phyloP scores from a whole-genome alignment of 2,888 invertebrate species.

The Cheilosia variabilis region DNA sequence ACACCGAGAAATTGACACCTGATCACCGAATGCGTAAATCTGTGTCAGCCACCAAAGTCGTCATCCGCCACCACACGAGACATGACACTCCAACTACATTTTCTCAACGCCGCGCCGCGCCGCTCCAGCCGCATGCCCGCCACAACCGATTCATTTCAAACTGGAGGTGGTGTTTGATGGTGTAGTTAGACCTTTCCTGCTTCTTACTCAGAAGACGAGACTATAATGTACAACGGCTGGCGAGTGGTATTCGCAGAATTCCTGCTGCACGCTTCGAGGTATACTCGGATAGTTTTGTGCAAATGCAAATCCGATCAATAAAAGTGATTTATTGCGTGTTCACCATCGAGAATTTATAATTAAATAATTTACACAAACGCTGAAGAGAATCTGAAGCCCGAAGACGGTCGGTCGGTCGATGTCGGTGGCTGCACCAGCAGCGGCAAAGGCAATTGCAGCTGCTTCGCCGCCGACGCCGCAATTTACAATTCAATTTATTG shows the following conservation, averaged over 20 bases:
- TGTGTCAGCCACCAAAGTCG: constrained; percentile 44
- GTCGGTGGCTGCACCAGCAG: constrained; percentile 24
- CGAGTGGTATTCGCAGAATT: constrained; percentile 41
- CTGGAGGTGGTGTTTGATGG: not conserved
- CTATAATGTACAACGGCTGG: not conserved
- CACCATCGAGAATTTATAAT: constrained; percentile 71
- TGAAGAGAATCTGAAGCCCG: constrained; percentile 29
- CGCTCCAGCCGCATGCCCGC: no score
- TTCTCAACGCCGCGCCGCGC: no score
- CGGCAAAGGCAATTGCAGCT: constrained; percentile 1
- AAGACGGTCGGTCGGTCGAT: constrained; percentile 10
- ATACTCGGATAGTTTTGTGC: constrained; percentile 4
- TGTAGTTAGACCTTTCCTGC: constrained; percentile 1
- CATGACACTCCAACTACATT: not conserved
- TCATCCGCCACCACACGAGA: constrained; percentile 13
- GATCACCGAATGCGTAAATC: constrained; percentile 45
- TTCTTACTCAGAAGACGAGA: constrained; percentile 37
- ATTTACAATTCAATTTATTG: constrained; percentile 74
- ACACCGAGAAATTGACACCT: constrained; percentile 53
- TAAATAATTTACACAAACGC: constrained; percentile 70
- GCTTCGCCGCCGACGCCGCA: constrained; percentile 55
- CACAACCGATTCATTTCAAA: no score
- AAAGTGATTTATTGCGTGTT: constrained; percentile 74
- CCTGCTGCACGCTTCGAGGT: constrained; percentile 27
- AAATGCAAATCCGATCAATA: constrained; percentile 72